phyloP scores from a whole-genome alignment of 2,113 vertebrate species.

The Aleadryas rufinucha region DNA sequence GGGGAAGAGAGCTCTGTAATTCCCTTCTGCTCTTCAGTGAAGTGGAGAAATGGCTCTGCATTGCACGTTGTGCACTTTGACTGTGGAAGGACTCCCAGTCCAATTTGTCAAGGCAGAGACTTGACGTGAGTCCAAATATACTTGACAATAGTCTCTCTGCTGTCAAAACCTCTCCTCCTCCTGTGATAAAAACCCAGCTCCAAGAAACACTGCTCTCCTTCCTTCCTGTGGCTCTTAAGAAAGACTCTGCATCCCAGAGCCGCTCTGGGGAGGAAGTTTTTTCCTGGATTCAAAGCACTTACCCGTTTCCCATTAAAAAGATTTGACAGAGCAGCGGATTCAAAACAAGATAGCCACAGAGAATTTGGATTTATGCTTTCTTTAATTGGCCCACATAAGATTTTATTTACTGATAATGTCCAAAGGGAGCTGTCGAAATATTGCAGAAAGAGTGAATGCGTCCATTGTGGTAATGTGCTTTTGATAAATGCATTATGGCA shows the following conservation, averaged over 20 bases:
- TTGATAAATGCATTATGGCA: conserved; percentile 53
- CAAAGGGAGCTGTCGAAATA: conserved; percentile 28
- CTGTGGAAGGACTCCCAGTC: neutral
- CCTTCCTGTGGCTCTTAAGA: neutral
- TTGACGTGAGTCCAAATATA: neutral
- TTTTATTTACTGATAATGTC: conserved; percentile 42
- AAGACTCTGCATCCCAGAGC: neutral
- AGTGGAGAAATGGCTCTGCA: neutral
- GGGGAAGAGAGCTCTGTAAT: neutral
- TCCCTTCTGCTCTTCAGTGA: neutral
- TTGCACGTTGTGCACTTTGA: neutral
- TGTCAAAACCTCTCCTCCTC: conserved; percentile 30
- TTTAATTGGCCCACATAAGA: conserved; percentile 39
- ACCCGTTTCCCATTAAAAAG: neutral
- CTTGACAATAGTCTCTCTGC: conserved; percentile 27
- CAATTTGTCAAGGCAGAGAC: conserved; percentile 24
- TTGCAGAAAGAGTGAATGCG: neutral
- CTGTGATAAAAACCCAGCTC: conserved; percentile 40
- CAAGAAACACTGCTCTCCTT: neutral
- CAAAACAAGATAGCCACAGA: neutral
- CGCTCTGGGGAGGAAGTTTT: neutral
- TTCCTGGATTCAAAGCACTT: neutral
- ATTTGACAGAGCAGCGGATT: neutral
- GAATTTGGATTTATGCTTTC: conserved; percentile 13
- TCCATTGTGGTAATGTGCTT: conserved; percentile 39